Evolutionary conservation across 2,797 vertebrate species (phyloP), one percentile per base, ranked within the genome.

Genomic region (Silurus aristotelis): DNA sequence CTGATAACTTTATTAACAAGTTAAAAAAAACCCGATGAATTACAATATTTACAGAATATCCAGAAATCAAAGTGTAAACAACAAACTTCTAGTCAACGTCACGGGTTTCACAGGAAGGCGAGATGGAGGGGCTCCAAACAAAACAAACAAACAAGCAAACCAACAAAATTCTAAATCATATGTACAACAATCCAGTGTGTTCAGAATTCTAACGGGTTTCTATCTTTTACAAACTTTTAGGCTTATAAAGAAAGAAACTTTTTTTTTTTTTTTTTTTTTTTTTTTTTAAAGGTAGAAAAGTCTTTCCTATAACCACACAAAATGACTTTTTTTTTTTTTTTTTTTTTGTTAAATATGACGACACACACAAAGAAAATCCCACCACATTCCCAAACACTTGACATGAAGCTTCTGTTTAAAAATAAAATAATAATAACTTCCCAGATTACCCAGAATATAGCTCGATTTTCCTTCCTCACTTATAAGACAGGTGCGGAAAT

Each of bases 1-100:
- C 93, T 95, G 94, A 96, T 98, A 97, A 96, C 97, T 99, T 98
- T 99, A 99, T 99, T 99, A 99, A 97, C 97, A 98, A 97, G 97
- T 99, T 99, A 95, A 96, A 96, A 96, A 98, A 99, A 99, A 96
- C 97, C 75, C 96, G 97, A 98, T 97, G 97, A 97, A 98, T 99
- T 99, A 99, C 97, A 98, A 97, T 99, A 99, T 99, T 97, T 99
- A 99, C 97, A 99, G 95, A 96, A 98, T 98, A 97, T 97, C 96
- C 97, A 95, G 95, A 96, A 94, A 95, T 94, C 97, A 97, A 98
- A 97, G 96, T 97, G 98, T 96, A 96, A 96, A 96, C 95, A 96
- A 95, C 94, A 95, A 96, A 84, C 83, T 95, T 95, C 95, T 96
- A 95, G 95, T 95, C 94, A 94, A 96, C 94, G 96, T 97, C 97